These are phyloP conservation scores for Epinotia brunnichana DNA, from an alignment of 2,888 invertebrate species.

Conservation along the genomic window DNA sequence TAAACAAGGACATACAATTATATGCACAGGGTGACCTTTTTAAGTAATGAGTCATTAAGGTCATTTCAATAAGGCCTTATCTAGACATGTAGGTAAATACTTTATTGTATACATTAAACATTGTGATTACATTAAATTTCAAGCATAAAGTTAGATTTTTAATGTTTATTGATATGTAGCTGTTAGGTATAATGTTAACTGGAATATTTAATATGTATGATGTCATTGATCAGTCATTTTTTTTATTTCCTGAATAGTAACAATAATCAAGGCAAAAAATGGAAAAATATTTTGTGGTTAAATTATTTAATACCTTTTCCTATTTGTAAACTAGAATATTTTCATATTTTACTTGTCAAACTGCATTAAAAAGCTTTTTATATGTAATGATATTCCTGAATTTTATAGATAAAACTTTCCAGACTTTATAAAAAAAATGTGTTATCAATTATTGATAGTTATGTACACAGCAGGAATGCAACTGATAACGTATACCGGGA, in stretches of 20 bases:
- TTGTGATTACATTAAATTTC: no score
- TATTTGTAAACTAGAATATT: neutral
- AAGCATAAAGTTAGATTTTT: no score
- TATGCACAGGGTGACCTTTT: slow-evolving; percentile 12
- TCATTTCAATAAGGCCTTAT: slow-evolving; percentile 7
- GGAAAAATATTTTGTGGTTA: no score
- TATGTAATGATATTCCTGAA: neutral
- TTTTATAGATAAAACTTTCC: no score
- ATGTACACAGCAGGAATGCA: neutral
- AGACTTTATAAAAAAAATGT: neutral
- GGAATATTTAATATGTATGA: neutral
- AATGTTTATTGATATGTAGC: no score
- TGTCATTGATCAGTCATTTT: neutral
- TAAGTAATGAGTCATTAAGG: slow-evolving; percentile 12
- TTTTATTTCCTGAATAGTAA: slow-evolving; percentile 1
- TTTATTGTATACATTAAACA: no score
- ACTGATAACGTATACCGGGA: slow-evolving; percentile 10
- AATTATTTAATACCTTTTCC: neutral
- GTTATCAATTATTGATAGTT: neutral
- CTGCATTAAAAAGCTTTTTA: neutral
- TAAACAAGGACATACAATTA: neutral
- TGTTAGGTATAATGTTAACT: neutral
- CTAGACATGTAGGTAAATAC: no score
- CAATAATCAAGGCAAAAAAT: neutral
- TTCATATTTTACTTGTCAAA: neutral